These are phyloP conservation scores for Acleris cristana DNA, from an alignment of 2,888 invertebrate genomes.

Conservation along the genomic window DNA sequence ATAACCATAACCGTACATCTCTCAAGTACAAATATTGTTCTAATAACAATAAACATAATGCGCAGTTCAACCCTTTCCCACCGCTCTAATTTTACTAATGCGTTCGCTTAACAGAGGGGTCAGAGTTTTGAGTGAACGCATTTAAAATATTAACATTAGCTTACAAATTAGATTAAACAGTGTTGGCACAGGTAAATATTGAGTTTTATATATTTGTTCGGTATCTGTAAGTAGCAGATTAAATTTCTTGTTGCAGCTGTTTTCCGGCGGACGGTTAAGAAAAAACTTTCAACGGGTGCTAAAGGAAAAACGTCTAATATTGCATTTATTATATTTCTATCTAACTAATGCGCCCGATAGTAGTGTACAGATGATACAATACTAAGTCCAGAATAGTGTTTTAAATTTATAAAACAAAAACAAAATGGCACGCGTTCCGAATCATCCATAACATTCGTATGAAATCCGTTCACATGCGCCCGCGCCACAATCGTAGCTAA, in stretches of 20 bases:
- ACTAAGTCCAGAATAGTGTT: neutral
- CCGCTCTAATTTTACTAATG: slow-evolving; percentile 83
- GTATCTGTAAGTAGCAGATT: slow-evolving; percentile 16
- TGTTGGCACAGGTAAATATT: slow-evolving; percentile 34
- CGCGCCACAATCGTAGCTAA: slow-evolving; percentile 82
- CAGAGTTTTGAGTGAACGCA: slow-evolving; percentile 68
- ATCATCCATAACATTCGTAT: slow-evolving; percentile 50
- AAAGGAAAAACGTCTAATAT: no score
- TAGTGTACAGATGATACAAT: no score
- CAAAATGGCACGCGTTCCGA: slow-evolving; percentile 52
- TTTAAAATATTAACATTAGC: slow-evolving; percentile 64
- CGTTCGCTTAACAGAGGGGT: slow-evolving; percentile 69
- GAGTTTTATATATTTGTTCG: slow-evolving; percentile 8
- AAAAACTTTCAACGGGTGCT: neutral
- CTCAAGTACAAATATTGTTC: slow-evolving; percentile 80
- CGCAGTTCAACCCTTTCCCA: slow-evolving; percentile 78
- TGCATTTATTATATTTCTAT: no score
- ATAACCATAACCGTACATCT: slow-evolving; percentile 80
- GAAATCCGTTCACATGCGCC: slow-evolving; percentile 75
- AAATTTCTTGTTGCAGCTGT: slow-evolving; percentile 14
- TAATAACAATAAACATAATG: slow-evolving; percentile 82
- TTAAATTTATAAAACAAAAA: slow-evolving; percentile 34
- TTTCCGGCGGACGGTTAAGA: neutral
- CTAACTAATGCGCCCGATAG: no score
- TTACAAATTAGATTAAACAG: slow-evolving; percentile 64